Conservation (phyloP, 2,888 invertebrate genomes). For the Cantharis flavilabris region DNA sequence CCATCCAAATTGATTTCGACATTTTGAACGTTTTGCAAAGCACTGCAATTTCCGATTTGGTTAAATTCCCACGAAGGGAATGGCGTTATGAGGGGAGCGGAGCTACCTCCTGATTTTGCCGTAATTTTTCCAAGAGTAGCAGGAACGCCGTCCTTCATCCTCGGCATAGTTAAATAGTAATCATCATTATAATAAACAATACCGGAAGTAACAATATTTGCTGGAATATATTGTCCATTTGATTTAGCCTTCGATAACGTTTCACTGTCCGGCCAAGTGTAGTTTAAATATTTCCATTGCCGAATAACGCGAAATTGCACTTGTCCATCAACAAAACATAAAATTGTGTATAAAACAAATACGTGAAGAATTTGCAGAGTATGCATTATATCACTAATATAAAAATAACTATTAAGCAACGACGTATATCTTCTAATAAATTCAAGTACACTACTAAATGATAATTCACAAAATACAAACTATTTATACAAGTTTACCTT, state of each 20-base stretch:
- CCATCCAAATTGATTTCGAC: conserved; percentile 74
- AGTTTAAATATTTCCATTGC: conserved; percentile 75
- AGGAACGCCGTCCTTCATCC: conserved; percentile 73
- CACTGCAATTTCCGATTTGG: conserved; percentile 66
- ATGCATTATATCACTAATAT: neutral
- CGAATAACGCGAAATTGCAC: conserved; percentile 69
- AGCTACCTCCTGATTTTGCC: conserved; percentile 54
- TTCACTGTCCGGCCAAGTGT: conserved; percentile 67
- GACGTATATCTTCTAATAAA: neutral
- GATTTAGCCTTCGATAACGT: conserved; percentile 60
- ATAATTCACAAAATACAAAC: conserved; percentile 5
- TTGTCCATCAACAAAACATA: neutral
- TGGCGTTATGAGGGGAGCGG: conserved; percentile 65
- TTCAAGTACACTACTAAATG: conserved; percentile 8
- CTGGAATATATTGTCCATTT: conserved; percentile 65
- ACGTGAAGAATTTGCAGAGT: neutral
- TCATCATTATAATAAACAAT: conserved; percentile 69
- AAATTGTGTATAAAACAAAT: neutral
- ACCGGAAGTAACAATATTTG: conserved; percentile 71
- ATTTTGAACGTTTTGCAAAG: conserved; percentile 76
- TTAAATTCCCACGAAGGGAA: conserved; percentile 77
- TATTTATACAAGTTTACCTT: conserved; percentile 20
- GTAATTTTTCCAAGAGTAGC: conserved; percentile 68
- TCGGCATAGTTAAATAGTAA: conserved; percentile 70
- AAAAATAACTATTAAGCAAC: neutral